These are phyloP conservation scores for Danio rerio DNA, from an alignment of 2,113 vertebrate species.

Conservation along the genomic window DNA sequence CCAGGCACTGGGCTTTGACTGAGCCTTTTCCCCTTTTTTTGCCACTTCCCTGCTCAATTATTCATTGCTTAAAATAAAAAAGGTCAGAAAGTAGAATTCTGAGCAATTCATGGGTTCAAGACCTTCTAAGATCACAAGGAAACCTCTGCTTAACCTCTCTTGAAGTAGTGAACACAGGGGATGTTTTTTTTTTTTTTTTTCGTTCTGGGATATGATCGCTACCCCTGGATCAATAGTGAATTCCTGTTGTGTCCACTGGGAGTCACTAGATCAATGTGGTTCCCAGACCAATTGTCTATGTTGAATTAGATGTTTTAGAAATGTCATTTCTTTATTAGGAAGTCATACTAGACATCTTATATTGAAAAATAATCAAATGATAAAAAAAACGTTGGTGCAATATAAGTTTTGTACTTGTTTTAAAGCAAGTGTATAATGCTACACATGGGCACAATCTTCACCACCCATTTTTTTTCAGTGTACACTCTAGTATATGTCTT, in stretches of 20 bases:
- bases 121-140: constrained; percentile 78
- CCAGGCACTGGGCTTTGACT: constrained; percentile 75
- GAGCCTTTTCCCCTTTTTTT: constrained; percentile 68
- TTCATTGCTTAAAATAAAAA: constrained; percentile 65
- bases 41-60: constrained; percentile 77
- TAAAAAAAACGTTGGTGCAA: background rate
- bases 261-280: constrained; percentile 75
- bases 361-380: background rate
- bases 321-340: background rate
- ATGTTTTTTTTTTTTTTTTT: constrained; percentile 55
- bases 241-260: constrained; percentile 64
- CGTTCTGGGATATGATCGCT: constrained; percentile 50
- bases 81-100: constrained; percentile 53
- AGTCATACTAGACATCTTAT: background rate
- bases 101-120: constrained; percentile 74
- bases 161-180: constrained; percentile 69
- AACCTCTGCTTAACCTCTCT: constrained; percentile 80
- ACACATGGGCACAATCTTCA: background rate
- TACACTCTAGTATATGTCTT: background rate
- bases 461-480: background rate
- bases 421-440: background rate
- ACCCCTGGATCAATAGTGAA: constrained; percentile 74
- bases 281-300: constrained; percentile 69
- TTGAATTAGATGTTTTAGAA: background rate
- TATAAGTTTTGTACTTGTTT: too few species aligned